Base-by-base conservation (phyloP, 2,888 invertebrate genomes). In the Rugalucina vietnamica region DNA sequence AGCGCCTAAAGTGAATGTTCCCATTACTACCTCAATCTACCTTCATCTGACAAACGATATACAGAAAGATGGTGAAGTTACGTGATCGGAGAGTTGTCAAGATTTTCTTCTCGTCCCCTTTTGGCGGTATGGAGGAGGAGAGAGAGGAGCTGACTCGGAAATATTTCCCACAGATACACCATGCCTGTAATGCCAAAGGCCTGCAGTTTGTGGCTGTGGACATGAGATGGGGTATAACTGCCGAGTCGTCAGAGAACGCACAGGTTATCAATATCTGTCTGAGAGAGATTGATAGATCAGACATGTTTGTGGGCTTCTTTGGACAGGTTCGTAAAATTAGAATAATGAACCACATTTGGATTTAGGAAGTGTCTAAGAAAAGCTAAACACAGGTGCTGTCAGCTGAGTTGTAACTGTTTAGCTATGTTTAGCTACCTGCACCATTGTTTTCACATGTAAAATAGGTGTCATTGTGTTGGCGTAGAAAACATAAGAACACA, bases 101-200 rank as follows among this genome's bases (percentile, higher is more conserved):
- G 50, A 90, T 94, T 27, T 94, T 94, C 81, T 93, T 94, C 86
- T 94, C 94, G 0, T 94, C 94, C 4, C 94, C 95, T 10, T 94
- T 95, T 76, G 95, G 95, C 71, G 94, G 95, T 4, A 93, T 95
- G 92, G 94, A 94, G 37, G 95, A 93, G 18, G 93, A 95, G 72
- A 85, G 94, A 76, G 92, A 93, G 78, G 93, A 93, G 73, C 85
- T 95, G n/a, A 93, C 93, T 5, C 87, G 91, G 29, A 85, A 88
- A 74, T 94, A 94, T 82, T 94, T 93, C 76, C 94, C 94, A 8
- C 91, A 90, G 65, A 90, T 94, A 65, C 90, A 92, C 21, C 92
- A 93, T 79, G 82, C 92, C 18, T 94, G 93, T 87, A 90, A 88
- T 72, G 82, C 88, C 10, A 86, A 89, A 34, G 93, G 93, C n/a